Conservation (phyloP, 1,140 invertebrate genomes). For the Drosophila orosa region DNA sequence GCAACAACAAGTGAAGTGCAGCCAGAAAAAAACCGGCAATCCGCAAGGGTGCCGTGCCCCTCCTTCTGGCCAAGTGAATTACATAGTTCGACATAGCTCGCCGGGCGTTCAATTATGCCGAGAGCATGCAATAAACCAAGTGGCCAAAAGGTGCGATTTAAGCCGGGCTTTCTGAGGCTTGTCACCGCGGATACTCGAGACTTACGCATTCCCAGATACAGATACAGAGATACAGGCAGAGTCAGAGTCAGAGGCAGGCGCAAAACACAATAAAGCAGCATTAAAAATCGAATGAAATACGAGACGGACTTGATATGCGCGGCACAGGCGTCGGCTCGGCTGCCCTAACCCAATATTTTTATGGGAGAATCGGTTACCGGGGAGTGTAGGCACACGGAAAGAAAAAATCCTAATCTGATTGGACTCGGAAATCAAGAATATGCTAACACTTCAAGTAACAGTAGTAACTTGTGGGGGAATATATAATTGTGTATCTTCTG, state of each 20-base stretch:
- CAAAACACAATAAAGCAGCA: constrained; percentile 42
- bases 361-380: constrained; percentile 51
- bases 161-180: constrained; percentile 14
- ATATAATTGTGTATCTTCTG: background rate
- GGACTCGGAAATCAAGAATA: background rate
- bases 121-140: constrained; percentile 12
- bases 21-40: constrained; percentile 5
- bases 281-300: constrained; percentile 72
- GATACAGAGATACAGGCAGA: constrained; percentile 14
- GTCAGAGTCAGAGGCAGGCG: constrained; percentile 12
- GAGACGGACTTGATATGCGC: constrained; percentile 67
- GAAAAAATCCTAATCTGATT: background rate
- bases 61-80: constrained; percentile 19
- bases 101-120: constrained; percentile 14
- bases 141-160: constrained; percentile 33
- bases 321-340: constrained; percentile 56
- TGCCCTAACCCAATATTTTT: constrained; percentile 56
- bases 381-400: constrained; percentile 12
- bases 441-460: background rate
- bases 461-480: background rate
- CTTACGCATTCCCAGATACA: constrained; percentile 30
- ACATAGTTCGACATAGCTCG: background rate
- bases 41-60: constrained; percentile 1
- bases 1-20: constrained; percentile 32
- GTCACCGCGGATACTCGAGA: constrained; percentile 24